Evolutionary conservation across 2,888 invertebrate species (phyloP), one percentile per base, ranked within the genome.

Genomic region (Agrotis segetum): DNA sequence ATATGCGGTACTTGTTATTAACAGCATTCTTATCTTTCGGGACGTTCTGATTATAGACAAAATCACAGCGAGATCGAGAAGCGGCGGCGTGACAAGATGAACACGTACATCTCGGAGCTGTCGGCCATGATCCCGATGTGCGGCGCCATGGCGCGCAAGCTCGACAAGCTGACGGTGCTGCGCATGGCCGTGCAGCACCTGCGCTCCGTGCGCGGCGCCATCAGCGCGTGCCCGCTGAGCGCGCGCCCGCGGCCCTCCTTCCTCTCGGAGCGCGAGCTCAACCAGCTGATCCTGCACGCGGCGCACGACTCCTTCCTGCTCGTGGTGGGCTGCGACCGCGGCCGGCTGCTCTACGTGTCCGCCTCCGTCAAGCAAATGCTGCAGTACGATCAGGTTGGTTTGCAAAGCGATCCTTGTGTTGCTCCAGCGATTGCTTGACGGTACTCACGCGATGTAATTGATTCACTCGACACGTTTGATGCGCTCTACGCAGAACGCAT

Each of bases 41-140:
- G 24, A 13, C 11, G 46, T 17, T 17, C 17, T 50, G 19, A 6
- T 68, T 82, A 47, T 92, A 99, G 99, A 88, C 99, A 99, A 94
- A 99, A 99, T 94, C 99, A 99, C 95, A 99, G 99, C 92, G 99
- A 99, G 95, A 99, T 99, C 76, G 99, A 99, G 94, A 99, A 99
- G 92, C 96, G 99, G 0, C 97, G 99, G 0, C 97, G 99, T 46
- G 99, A 99, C 92, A 99, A 99, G 95, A 99, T 99, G 99, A 99
- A 99, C 95, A 98, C 98, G 0, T 99, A 99, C 93, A 99, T 99
- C 85, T 97, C 98, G 4, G 99, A 99, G 92, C 93, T 99, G 71
- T 98, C 98, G 65, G 96, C 98, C 2, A 98, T 99, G 97, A 97
- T 99, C 24, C 99, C 99, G 0, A 98, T 99, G 98, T 99, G 99